Percentiles rank a stretch among this genome's conserved stretches.
These are phyloP conservation scores for Xenopus laevis DNA, from an alignment of 2,113 vertebrate genomes.

Conservation along the genomic window DNA sequence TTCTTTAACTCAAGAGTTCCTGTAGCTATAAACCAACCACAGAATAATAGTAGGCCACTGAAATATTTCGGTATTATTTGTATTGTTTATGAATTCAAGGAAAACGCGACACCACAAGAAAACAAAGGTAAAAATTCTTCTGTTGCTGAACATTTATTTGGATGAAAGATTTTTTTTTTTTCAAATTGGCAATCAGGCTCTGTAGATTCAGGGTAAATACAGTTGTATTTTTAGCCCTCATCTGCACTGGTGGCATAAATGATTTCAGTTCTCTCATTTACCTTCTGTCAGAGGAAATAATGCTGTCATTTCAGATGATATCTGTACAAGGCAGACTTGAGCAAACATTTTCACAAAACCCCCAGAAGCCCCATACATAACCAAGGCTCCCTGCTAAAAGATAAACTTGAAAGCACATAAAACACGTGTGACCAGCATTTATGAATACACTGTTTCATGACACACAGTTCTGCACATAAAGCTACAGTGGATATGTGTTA, in stretches of 20 bases:
- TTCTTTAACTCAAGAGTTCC: no score
- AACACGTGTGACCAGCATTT: neutral
- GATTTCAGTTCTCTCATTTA: constrained; percentile 55
- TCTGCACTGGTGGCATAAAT: constrained; percentile 40
- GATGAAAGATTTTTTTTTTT: constrained; percentile 1
- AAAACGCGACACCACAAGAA: no score
- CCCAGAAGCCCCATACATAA: constrained; percentile 8
- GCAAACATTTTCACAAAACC: constrained; percentile 47
- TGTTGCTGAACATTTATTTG: no score
- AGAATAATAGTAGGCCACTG: no score
- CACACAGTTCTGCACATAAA: no score
- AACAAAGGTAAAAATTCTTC: no score
- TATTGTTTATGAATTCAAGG: no score
- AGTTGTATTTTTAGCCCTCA: constrained; percentile 50
- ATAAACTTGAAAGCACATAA: neutral
- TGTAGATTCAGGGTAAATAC: constrained; percentile 48
- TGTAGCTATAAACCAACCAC: no score
- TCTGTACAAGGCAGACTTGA: constrained; percentile 45
- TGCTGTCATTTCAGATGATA: constrained; percentile 48
- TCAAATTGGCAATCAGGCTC: constrained; percentile 53
- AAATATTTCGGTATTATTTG: no score
- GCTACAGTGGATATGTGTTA: no score
- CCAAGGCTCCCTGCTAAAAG: neutral
- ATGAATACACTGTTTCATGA: neutral
- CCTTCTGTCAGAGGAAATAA: constrained; percentile 52